Evolutionary conservation across 92 coral and sea anemone species (phyloP).

Genomic region (Metridium senile): DNA sequence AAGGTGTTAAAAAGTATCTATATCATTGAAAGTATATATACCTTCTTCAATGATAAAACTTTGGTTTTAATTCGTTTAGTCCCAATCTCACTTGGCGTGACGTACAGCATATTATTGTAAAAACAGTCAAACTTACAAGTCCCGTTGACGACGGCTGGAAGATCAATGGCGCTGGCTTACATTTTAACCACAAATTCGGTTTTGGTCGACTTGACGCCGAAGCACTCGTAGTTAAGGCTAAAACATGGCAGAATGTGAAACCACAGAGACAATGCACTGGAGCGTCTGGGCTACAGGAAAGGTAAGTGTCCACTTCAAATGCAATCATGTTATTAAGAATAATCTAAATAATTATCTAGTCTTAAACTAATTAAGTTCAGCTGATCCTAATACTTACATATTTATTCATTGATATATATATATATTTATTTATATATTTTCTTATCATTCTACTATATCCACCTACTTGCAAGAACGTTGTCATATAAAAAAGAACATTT

Average conservation of each 20-base stretch:
- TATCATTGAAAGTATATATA: not conserved
- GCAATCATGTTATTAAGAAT: too few species aligned
- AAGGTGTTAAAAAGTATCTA: too few species aligned
- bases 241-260: conserved; percentile 64
- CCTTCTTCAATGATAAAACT: not conserved
- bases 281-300: conserved; percentile 77
- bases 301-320: conserved; percentile 41
- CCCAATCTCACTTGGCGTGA: conserved; percentile 89
- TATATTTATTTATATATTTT: too few species aligned
- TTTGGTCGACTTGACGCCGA: conserved; percentile 95
- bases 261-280: conserved; percentile 85
- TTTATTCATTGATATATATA: too few species aligned
- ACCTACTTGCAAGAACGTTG: too few species aligned
- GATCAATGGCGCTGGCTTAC: conserved; percentile 92
- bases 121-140: conserved; percentile 92
- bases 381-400: too few species aligned
- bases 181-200: conserved; percentile 97
- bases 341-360: too few species aligned
- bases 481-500: too few species aligned
- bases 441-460: too few species aligned
- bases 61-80: conserved; percentile 41
- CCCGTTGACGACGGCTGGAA: conserved; percentile 99
- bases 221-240: conserved; percentile 85
- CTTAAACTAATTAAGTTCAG: too few species aligned
- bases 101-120: conserved; percentile 85